Evolutionary conservation across 2,113 vertebrate genomes (phyloP), one percentile per base, ranked within the genome.

Genomic region (Lethenteron reissneri): DNA sequence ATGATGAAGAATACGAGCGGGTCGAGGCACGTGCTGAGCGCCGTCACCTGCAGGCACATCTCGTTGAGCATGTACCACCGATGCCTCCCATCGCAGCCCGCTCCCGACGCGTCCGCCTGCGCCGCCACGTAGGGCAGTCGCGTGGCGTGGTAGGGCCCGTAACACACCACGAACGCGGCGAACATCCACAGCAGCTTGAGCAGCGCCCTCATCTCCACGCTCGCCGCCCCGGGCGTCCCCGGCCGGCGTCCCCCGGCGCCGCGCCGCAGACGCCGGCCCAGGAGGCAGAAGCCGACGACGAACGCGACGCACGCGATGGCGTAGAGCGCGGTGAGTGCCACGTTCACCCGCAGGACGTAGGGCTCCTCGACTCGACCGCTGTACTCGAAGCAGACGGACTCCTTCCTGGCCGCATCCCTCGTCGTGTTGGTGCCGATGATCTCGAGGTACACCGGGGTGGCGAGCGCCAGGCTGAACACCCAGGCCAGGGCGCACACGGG

Each of bases 111-210:
- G 64, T 68, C 10, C 11, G n/a, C n/a, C n/a, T 68, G n/a, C n/a
- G n/a, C 25, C n/a, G 25, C n/a, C 64, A 68, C n/a, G 64, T 68
- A 68, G 64, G 64, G 64, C n/a, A 68, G 2, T 9, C n/a, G n/a
- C n/a, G 64, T 68, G n/a, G n/a, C 64, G 64, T 68, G 64, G 64
- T 68, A 68, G 8, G 64, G 64, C 11, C 8, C 64, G 25, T 68
- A 68, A 25, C 64, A 68, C n/a, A 68, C n/a, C n/a, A 68, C n/a
- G 25, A 68, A 68, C 64, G 25, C 64, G 25, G 25, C 64, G 64
- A 68, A 68, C 64, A 68, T 68, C 64, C 64, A 68, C 64, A 68
- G 64, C n/a, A 68, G n/a, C 64, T 68, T 68, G 64, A 17, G 25
- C n/a, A 68, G 64, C n/a, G 64, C 64, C 25, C 64, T n/a, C 64